Conservation (phyloP, 2,113 vertebrate species). For the Pseudolaguvia tuberculata region DNA sequence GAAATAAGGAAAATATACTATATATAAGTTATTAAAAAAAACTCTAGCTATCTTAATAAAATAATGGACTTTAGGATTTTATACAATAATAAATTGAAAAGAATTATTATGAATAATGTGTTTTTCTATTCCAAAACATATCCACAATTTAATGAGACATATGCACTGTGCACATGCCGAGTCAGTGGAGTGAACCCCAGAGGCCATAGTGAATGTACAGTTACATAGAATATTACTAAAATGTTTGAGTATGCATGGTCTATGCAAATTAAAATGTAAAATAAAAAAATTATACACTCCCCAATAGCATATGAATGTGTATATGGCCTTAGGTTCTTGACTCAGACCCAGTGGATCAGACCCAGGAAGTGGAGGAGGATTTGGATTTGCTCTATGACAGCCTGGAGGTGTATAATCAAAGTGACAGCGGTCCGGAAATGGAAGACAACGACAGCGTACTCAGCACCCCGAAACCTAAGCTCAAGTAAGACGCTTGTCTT, state of each 20-base stretch:
- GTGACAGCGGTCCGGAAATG: constrained; percentile 62
- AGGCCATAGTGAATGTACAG: background rate
- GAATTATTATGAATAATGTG: background rate
- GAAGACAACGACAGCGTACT: constrained; percentile 62
- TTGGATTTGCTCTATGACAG: constrained; percentile 62
- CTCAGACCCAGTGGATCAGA: constrained; percentile 61
- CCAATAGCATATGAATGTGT: background rate
- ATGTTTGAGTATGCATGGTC: background rate
- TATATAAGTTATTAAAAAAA: too few species aligned
- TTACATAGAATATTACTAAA: background rate
- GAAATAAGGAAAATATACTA: background rate
- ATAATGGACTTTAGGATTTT: background rate
- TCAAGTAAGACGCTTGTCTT: constrained; percentile 51
- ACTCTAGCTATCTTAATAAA: background rate
- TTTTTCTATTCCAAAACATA: background rate
- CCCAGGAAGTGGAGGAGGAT: constrained; percentile 61
- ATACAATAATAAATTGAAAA: background rate
- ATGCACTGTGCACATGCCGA: background rate
- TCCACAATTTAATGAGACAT: background rate
- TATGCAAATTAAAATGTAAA: constrained; percentile 2
- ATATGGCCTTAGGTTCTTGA: constrained; percentile 54
- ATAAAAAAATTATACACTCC: too few species aligned
- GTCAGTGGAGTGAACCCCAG: background rate
- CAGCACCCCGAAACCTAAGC: constrained; percentile 62
- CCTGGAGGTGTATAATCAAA: constrained; percentile 61